Evolutionary conservation across 2,888 invertebrate genomes (phyloP), one percentile per base, ranked within the genome.

Genomic region (Neocrepidodera transversa): DNA sequence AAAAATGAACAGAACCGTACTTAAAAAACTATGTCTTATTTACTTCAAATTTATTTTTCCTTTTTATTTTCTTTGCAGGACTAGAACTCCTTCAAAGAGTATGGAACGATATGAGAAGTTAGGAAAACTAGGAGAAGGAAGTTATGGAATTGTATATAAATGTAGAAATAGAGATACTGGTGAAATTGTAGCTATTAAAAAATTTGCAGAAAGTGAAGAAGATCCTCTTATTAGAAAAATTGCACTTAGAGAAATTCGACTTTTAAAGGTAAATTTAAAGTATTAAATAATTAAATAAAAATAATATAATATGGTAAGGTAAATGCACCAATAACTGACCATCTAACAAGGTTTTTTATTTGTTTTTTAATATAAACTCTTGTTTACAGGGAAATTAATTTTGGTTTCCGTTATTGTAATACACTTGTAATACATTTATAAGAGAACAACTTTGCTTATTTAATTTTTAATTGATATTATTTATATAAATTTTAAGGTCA

Each of bases 71-170:
- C 2, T 13, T 32, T 32, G 3, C 80, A 93, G 93, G 83, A 89
- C 91, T 71, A 87, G 92, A 76, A 92, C 91, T 69, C 87, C 90
- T 66, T 92, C 91, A 77, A 90, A 90, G 81, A 87, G 89, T 74
- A 94, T 94, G 94, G 94, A 95, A 82, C 86, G 93, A 51, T 97
- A 97, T 82, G 97, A 97, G 81, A 95, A 96, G 79, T 84, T 97
- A 54, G 91, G 92, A 59, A 92, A 96, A 73, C 86, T 97, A 49
- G 97, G 97, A 66, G 97, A 97, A 83, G 97, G 95, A 52, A 94
- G 93, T 71, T 95, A 96, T 81, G 95, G 96, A 10, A 89, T 97
- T 72, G 97, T 97, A 66, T 95, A 96, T 83, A 97, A 97, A 79
- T 97, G 97, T 79, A 88, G 93, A 56, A 95, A 97, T 82, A 86